Percentiles rank a stretch among this genome's conserved stretches.
Conservation (phyloP, 2,113 vertebrate genomes). For the Grallaria varia region DNA sequence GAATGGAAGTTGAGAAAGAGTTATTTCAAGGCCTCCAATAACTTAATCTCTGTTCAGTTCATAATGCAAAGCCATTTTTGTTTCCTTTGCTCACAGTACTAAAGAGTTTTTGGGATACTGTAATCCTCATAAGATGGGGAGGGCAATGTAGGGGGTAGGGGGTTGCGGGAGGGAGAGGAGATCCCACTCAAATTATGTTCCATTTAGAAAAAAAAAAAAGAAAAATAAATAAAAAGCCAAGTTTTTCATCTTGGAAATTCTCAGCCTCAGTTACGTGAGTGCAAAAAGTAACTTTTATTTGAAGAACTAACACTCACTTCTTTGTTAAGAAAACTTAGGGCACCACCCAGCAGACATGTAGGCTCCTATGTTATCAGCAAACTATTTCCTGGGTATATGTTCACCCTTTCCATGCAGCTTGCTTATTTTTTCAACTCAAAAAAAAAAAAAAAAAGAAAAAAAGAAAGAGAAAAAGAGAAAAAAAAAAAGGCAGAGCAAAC, state of each 20-base stretch:
- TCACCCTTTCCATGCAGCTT: constrained; percentile 55
- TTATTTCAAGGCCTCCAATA: constrained; percentile 80
- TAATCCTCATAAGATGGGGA: constrained; percentile 47
- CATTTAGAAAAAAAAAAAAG: constrained; percentile 35
- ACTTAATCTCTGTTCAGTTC: constrained; percentile 77
- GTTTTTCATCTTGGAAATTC: constrained; percentile 64
- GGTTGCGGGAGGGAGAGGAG: constrained; percentile 53
- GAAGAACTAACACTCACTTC: constrained; percentile 75
- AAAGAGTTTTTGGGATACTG: constrained; percentile 55
- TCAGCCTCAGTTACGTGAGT: constrained; percentile 69
- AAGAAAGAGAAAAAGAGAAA: neutral
- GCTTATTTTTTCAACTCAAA: constrained; percentile 55
- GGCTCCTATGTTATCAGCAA: constrained; percentile 82
- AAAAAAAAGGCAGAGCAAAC: constrained; percentile 51
- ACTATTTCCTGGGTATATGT: constrained; percentile 75
- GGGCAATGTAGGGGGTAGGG: constrained; percentile 55
- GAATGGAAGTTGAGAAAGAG: constrained; percentile 79
- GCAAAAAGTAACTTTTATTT: constrained; percentile 77
- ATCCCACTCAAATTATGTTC: constrained; percentile 68
- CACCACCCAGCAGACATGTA: constrained; percentile 78
- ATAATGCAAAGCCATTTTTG: constrained; percentile 73
- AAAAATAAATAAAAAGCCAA: constrained; percentile 59
- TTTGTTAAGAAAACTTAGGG: constrained; percentile 80
- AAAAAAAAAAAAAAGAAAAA: neutral
- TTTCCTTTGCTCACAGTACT: constrained; percentile 61